Base-by-base conservation (phyloP, 2,797 vertebrate genomes). In the Odontamblyopus lacepedii region DNA sequence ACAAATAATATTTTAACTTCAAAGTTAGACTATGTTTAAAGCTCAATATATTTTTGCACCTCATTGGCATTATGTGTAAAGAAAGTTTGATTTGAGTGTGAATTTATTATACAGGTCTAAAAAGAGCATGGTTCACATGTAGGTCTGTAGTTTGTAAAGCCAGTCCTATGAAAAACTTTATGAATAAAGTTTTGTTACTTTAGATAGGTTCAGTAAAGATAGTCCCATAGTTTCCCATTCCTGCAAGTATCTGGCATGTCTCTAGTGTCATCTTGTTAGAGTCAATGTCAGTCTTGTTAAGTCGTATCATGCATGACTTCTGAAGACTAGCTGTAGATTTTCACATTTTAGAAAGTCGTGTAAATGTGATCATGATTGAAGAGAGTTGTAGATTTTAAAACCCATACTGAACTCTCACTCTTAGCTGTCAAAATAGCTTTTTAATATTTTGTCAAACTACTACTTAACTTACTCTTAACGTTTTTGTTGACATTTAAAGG, bases 261-360 rank as follows among this genome's bases (percentile, higher is more conserved):
- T 72, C 60, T 23, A 69, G 48, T 53, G 57, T 60, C 29, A 53
- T 70, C 35, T 77, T n/a, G 56, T 71, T 56, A 32, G 62, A 67
- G 61, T 80, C 69, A 38, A 0, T 64, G 72, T 61, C 56, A 59
- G 11, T 81, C 77, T 0, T 15, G 63, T 84, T 79, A 44, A 57
- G 72, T 71, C 67, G 80, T 77, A 53, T 86, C 75, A 83, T 72
- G 78, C 79, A 79, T 80, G 78, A 74, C 72, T 80, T 48, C 68
- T 76, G 55, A 79, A 73, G 19, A 64, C 72, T 63, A 63, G 85
- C 81, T 76, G 75, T 78, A 63, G 30, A 6, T 53, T 75, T 71
- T 70, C 57, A 70, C 66, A 59, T 16, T 71, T 35, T 56, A 0
- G 66, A 38, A 59, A 51, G 23, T 1, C 23, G 23, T 23, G 23